Conservation (phyloP, 1,140 invertebrate species). For the Drosophila varians region DNA sequence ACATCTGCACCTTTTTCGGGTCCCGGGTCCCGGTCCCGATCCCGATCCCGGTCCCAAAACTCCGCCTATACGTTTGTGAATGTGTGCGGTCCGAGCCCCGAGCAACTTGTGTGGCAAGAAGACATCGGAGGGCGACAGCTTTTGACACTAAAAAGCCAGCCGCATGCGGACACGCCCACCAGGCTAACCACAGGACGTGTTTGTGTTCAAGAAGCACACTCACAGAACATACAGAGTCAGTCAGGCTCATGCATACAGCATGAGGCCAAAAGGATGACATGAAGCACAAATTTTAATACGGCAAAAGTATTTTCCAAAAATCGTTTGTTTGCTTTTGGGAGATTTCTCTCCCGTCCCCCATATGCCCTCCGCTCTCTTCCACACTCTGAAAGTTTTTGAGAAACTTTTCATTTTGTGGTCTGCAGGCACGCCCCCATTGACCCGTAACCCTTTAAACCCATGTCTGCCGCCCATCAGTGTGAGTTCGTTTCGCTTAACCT, state of each 20-base stretch:
- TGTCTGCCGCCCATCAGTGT: slow-evolving; percentile 56
- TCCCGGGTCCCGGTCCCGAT: slow-evolving; percentile 2
- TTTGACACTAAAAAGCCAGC: slow-evolving; percentile 77
- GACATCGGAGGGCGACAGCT: slow-evolving; percentile 50
- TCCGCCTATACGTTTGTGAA: neutral
- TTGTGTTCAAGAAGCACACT: slow-evolving; percentile 46
- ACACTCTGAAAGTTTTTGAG: slow-evolving; percentile 26
- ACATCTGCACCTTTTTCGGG: slow-evolving; percentile 73
- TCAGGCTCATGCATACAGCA: slow-evolving; percentile 1
- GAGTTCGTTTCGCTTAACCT: slow-evolving; percentile 76
- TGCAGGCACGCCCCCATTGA: slow-evolving; percentile 48
- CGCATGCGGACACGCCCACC: slow-evolving; percentile 59
- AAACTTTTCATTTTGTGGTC: slow-evolving; percentile 77
- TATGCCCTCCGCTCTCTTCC: too few species aligned
- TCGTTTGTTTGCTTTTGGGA: slow-evolving; percentile 69
- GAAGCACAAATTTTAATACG: slow-evolving; percentile 61
- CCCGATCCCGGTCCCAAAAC: too few species aligned
- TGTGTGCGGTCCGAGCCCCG: neutral
- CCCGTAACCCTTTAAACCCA: slow-evolving; percentile 45
- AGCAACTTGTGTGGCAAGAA: slow-evolving; percentile 31
- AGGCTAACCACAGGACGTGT: slow-evolving; percentile 46
- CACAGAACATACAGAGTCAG: neutral
- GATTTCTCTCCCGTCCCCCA: too few species aligned
- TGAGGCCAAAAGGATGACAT: slow-evolving; percentile 16
- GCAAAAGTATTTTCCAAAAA: slow-evolving; percentile 62